Percentiles rank a stretch among this genome's conserved stretches.
phyloP scores from a whole-genome alignment of 2,888 invertebrate species.

The Gryllus longicercus region DNA sequence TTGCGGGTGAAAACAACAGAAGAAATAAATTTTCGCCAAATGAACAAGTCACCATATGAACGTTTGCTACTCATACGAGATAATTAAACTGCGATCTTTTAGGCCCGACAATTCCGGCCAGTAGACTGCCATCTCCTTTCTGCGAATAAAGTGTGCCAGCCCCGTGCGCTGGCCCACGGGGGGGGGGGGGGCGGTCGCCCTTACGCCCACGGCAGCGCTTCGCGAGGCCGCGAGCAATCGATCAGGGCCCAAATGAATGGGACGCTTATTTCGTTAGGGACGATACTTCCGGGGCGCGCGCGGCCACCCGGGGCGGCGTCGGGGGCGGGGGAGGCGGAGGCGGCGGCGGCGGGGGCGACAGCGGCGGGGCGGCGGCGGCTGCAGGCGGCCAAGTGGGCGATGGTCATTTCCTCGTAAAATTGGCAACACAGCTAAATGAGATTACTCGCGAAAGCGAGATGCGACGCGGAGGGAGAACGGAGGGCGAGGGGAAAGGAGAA shows the following conservation, averaged over 20 bases:
- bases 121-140: too few relatives aligned
- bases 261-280: neutral
- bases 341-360: too few relatives aligned
- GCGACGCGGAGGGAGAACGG: neutral
- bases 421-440: neutral
- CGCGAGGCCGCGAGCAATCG: neutral
- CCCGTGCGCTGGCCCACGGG: too few relatives aligned
- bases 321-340: too few relatives aligned
- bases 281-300: neutral
- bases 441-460: neutral
- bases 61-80: too few relatives aligned
- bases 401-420: neutral
- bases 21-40: too few relatives aligned
- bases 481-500: neutral
- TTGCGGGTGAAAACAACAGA: too few relatives aligned
- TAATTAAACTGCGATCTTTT: too few relatives aligned
- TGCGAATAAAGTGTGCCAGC: too few relatives aligned
- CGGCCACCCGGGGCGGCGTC: too few relatives aligned
- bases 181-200: neutral
- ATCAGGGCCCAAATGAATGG: conserved; percentile 5
- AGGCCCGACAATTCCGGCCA: too few relatives aligned
- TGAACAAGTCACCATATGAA: too few relatives aligned
- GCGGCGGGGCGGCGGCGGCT: neutral
- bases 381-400: neutral
- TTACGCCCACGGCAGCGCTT: neutral